Base-by-base conservation (phyloP, 2,888 invertebrate species). In the Hypomecis punctinalis region DNA sequence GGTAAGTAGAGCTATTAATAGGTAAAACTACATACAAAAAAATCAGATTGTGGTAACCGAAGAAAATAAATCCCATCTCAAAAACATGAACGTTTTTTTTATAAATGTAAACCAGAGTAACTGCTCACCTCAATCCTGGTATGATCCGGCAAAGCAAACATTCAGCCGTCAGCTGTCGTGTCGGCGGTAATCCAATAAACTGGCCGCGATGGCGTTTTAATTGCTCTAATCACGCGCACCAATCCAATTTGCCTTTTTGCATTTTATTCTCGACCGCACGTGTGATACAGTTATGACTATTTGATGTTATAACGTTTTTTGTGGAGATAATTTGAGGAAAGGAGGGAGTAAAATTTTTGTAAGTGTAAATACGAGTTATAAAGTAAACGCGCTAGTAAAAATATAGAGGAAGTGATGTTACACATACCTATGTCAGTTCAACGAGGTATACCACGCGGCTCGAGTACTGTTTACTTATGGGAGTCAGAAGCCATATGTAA, bases 191-290 rank as follows among this genome's bases (percentile, higher is more conserved):
- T 71, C 68, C 71, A 61, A 63, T 69, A 45, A 67, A 64, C 68
- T 59, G 56, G 47, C 65, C 56, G 64, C 70, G 74, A 75, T 72
- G 73, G 62, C 53, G 61, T 71, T 79, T 78, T 78, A 74, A 78
- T 77, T 77, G 72, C 67, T 4, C 57, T 71, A 74, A 78, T 77
- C 73, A 71, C 65, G 47, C 55, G 53, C 36, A 55, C 56, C 71
- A 70, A 74, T 76, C 69, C 65, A 35, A 72, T 77, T 58, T 51
- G 49, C 49, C 48, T 37, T 37, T 63, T 63, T 49, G 13, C 39
- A 59, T 55, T 59, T 59, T 42, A 6, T 45, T 39, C 49, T 42
- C 9, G 40, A 48, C 47, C 40, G 54, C 40, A 13, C 11, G 13
- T 10, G 48, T 48, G 47, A 40, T 35, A 11, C 51, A 9, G 45